Percentiles rank a stretch among this genome's conserved stretches.
These are phyloP conservation scores for Heliornis fulica DNA, from an alignment of 2,113 vertebrate species.

Conservation along the genomic window DNA sequence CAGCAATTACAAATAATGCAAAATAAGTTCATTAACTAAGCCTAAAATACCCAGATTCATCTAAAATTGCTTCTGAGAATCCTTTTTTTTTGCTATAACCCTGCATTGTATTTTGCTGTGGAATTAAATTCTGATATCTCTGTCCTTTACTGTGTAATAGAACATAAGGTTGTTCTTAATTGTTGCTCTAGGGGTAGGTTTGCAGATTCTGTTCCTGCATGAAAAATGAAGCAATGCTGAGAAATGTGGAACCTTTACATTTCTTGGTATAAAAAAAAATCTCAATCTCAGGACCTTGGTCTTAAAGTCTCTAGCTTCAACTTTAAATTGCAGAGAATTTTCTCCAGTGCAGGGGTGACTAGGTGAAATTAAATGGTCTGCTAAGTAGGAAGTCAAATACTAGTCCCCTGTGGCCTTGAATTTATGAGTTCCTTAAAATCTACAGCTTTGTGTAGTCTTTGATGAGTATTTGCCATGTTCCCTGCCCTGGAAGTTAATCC, in stretches of 20 bases:
- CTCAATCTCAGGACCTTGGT: background rate
- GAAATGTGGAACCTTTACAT: background rate
- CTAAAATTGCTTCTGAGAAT: background rate
- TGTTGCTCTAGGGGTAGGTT: background rate
- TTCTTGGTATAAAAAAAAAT: background rate
- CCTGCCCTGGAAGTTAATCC: background rate
- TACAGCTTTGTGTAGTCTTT: background rate
- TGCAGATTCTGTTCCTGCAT: background rate
- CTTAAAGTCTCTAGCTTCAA: background rate
- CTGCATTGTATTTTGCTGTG: background rate
- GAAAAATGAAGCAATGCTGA: background rate
- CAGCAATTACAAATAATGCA: background rate
- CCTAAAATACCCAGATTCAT: background rate
- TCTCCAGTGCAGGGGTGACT: background rate
- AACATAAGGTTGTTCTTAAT: conserved; percentile 1
- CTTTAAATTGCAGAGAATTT: background rate
- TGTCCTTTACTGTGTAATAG: background rate
- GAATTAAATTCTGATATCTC: background rate
- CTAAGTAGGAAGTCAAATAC: background rate
- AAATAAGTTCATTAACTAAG: background rate
- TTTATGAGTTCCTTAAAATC: background rate
- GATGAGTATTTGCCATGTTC: background rate
- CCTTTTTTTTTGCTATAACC: background rate
- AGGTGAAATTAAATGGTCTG: background rate
- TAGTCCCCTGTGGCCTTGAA: background rate